Percentiles rank a stretch among this genome's conserved stretches.
Evolutionary conservation across 2,888 invertebrate genomes (phyloP).

Genomic region (Conops quadrifasciatus): DNA sequence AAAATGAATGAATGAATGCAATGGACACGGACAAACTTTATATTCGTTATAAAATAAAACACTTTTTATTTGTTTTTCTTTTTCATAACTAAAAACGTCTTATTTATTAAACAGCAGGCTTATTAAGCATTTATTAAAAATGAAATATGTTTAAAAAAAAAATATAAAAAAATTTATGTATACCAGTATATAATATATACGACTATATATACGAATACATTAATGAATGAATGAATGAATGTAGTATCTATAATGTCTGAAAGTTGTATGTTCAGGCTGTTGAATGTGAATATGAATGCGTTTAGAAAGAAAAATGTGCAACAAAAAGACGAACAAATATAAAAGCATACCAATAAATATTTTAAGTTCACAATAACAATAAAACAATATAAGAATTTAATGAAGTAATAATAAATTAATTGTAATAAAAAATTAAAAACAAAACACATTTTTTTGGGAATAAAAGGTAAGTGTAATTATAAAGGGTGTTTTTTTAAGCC

Average conservation of each 20-base stretch:
- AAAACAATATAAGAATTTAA: constrained; percentile 44
- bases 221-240: constrained; percentile 26
- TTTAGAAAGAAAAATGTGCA: constrained; percentile 12
- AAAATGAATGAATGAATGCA: not conserved
- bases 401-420: constrained; percentile 47
- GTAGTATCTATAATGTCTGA: not conserved
- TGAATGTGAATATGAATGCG: constrained; percentile 36
- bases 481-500: too few relatives aligned
- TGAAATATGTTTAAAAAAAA: not conserved
- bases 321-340: constrained; percentile 20
- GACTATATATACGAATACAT: constrained; percentile 19
- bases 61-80: too few relatives aligned
- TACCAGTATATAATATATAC: constrained; percentile 12
- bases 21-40: not conserved
- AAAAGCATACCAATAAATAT: constrained; percentile 36
- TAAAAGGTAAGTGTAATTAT: not conserved
- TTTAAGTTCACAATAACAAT: constrained; percentile 23
- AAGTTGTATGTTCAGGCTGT: constrained; percentile 17
- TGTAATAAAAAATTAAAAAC: constrained; percentile 43
- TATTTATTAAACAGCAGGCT: too few relatives aligned
- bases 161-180: constrained; percentile 15
- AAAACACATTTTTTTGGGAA: too few relatives aligned
- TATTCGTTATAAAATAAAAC: not conserved
- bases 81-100: too few relatives aligned
- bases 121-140: too few relatives aligned